These are phyloP conservation scores for Felis chaus DNA, from an alignment of 2,113 vertebrate species.

Conservation along the genomic window DNA sequence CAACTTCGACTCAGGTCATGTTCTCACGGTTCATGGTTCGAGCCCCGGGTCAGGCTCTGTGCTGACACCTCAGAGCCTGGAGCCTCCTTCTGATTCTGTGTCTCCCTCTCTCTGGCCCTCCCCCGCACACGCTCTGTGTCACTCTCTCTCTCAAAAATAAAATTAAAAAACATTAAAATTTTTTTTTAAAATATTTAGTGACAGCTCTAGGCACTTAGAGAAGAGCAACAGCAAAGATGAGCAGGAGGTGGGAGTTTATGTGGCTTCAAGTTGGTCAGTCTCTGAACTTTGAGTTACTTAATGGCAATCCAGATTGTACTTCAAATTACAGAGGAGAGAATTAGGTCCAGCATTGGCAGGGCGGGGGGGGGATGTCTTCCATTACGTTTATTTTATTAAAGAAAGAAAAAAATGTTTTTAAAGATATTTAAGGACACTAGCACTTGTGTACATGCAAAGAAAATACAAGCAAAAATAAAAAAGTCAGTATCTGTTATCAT, in stretches of 20 bases:
- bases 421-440: not conserved
- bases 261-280: not conserved
- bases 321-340: not conserved
- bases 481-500: not conserved
- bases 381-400: constrained; percentile 7
- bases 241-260: no score
- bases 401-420: not conserved
- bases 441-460: not conserved
- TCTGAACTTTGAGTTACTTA: not conserved
- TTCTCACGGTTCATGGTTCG: no score
- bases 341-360: not conserved
- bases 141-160: no score
- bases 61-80: no score
- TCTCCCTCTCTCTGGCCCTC: no score
- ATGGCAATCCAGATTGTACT: not conserved
- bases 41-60: no score
- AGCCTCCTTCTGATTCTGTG: no score
- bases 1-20: no score
- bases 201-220: not conserved
- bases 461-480: not conserved
- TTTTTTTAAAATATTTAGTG: not conserved
- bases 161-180: no score
- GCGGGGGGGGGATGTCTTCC: not conserved
- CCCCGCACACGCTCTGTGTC: no score
- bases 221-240: not conserved